Conservation (phyloP, 2,888 invertebrate genomes). For the Dryocosmus kuriphilus region DNA sequence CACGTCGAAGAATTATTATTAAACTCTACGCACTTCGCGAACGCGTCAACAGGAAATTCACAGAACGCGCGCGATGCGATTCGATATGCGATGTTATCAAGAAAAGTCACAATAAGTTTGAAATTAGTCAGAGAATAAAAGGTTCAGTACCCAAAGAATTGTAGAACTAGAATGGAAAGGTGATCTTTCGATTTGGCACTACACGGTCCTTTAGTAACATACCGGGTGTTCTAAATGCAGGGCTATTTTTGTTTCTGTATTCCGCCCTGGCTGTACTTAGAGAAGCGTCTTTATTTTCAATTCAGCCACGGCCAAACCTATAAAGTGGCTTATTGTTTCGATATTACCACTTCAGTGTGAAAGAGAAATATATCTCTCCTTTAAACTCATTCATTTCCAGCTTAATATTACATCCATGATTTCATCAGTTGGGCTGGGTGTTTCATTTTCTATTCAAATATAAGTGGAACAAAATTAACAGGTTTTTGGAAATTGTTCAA, state of each 20-base stretch:
- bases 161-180: conserved; percentile 57
- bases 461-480: too few species aligned
- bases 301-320: conserved; percentile 74
- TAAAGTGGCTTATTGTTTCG: conserved; percentile 33
- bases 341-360: neutral
- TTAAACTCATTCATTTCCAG: neutral
- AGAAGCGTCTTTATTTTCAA: conserved; percentile 73
- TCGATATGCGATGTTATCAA: neutral
- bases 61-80: neutral
- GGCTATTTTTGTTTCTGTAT: conserved; percentile 66
- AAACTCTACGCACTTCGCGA: conserved; percentile 16
- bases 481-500: too few species aligned
- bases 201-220: conserved; percentile 61
- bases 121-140: neutral
- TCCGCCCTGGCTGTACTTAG: conserved; percentile 54
- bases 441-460: neutral
- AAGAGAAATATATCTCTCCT: conserved; percentile 8
- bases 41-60: neutral
- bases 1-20: conserved; percentile 2
- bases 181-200: conserved; percentile 69
- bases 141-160: neutral
- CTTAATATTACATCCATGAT: conserved; percentile 11
- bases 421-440: neutral
- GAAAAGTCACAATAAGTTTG: neutral
- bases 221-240: conserved; percentile 69